phyloP scores from a whole-genome alignment of 2,113 vertebrate species.

The Epinephelus moara region DNA sequence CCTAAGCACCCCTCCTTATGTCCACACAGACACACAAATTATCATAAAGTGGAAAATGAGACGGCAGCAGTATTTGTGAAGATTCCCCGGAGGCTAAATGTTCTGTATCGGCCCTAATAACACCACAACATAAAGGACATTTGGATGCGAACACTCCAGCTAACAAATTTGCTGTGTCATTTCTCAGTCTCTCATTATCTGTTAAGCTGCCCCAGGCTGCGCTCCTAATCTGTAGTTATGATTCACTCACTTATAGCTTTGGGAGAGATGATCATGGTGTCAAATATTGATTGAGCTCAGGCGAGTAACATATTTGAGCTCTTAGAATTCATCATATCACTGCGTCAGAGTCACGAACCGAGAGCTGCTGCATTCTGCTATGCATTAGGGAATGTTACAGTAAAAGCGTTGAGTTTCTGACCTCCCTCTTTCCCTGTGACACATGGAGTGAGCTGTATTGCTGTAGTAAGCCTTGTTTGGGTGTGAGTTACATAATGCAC shows the following conservation, averaged over 20 bases:
- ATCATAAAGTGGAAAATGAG: background rate
- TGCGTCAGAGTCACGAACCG: background rate
- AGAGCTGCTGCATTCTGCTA: conserved; percentile 6
- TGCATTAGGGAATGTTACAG: background rate
- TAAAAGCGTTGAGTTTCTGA: background rate
- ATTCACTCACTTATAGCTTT: conserved; percentile 29
- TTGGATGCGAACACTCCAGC: conserved; percentile 15
- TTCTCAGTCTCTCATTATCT: conserved; percentile 34
- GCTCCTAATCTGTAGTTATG: conserved; percentile 30
- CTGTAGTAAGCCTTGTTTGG: conserved; percentile 32
- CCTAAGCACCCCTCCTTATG: background rate
- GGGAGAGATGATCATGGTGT: conserved; percentile 12
- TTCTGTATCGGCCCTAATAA: conserved; percentile 3
- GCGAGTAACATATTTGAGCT: conserved; percentile 5
- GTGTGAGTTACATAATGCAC: conserved; percentile 46
- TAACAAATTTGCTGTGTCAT: conserved; percentile 23
- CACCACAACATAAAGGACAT: background rate
- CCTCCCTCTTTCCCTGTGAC: conserved; percentile 1
- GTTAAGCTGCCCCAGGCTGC: conserved; percentile 19
- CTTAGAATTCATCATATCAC: background rate
- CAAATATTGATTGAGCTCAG: conserved; percentile 11
- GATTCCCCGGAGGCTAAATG: conserved; percentile 5
- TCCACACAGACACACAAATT: background rate
- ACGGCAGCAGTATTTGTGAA: background rate
- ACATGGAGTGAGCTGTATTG: background rate